Evolutionary conservation across 2,888 invertebrate species (phyloP), one percentile per base, ranked within the genome.

Genomic region (Melipona beecheii): DNA sequence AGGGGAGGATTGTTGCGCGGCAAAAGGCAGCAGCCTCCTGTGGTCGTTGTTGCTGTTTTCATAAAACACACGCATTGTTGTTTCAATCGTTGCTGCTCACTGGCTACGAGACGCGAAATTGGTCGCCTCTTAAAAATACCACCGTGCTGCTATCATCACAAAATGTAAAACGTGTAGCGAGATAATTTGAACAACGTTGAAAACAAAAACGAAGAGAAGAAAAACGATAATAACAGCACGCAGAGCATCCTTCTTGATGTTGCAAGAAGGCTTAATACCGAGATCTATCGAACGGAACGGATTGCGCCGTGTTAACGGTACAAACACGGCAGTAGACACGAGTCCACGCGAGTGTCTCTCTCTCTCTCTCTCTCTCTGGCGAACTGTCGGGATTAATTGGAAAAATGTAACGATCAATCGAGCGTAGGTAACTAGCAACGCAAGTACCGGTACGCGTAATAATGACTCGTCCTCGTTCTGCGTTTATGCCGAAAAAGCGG

Each of bases 331-430:
- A 71, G 73, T 21, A 52, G 56, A 78, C 77, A 82, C 79, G 82
- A 69, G 9, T 74, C 76, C 68, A 74, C 81, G 80, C 81, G 80
- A 70, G 74, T 70, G 69, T 50, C 77, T 72, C 66, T 81, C 78
- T 72, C 66, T 81, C n/a, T 50, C 77, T 72, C 66, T 50, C 77
- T 72, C 66, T 81, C 78, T 72, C 66, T 81, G 76, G 56, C 69
- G 54, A 79, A 82, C 75, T 52, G 73, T 78, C 73, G 71, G 77
- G 71, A 81, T 87, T 89, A 89, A 89, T 87, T 85, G 82, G 54
- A 86, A 84, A 84, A 87, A 82, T 81, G 76, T 71, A 50, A 68
- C 78, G 86, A 87, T 87, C 89, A 81, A 89, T 89, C 86, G 89
- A 89, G 87, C 84, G 85, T 87, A 68, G 83, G 70, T 82, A 86